phyloP scores from a whole-genome alignment of 1,140 invertebrate species.

The Anadara kagoshimensis region DNA sequence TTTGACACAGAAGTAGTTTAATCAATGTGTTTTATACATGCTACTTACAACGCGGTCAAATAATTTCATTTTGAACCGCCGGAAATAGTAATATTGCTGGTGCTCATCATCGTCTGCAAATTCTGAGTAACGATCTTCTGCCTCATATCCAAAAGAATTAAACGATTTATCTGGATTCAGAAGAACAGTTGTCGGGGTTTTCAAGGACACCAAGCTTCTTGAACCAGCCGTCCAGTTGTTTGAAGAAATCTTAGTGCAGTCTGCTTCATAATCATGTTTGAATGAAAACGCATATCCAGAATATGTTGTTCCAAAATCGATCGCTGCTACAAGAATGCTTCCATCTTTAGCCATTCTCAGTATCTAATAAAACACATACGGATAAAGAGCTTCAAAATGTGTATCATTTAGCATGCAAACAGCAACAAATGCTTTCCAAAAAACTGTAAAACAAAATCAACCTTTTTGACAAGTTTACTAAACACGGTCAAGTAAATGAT shows the following conservation, averaged over 20 bases:
- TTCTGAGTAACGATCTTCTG: not conserved
- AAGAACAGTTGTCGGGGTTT: constrained; percentile 10
- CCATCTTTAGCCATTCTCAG: too few relatives aligned
- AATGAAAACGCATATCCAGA: constrained; percentile 18
- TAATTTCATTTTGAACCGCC: constrained; percentile 17
- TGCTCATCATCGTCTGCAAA: constrained; percentile 9
- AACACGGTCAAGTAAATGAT: too few relatives aligned
- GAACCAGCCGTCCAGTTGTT: constrained; percentile 7
- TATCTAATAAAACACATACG: too few relatives aligned
- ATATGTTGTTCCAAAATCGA: constrained; percentile 19
- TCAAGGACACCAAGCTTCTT: constrained; percentile 11
- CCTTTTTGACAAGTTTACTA: too few relatives aligned
- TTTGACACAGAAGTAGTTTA: too few relatives aligned
- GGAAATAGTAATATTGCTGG: constrained; percentile 11
- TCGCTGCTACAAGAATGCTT: constrained; percentile 17
- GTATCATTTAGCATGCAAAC: too few relatives aligned
- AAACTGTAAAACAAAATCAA: too few relatives aligned
- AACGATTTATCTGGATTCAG: constrained; percentile 4
- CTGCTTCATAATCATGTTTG: constrained; percentile 5
- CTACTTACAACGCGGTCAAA: too few relatives aligned
- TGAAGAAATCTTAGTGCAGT: constrained; percentile 11
- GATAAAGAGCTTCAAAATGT: too few relatives aligned
- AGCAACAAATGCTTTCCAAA: too few relatives aligned
- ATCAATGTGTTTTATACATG: too few relatives aligned
- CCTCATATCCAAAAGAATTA: constrained; percentile 23